Evolutionary conservation across 1,140 invertebrate genomes (phyloP), one percentile per base, ranked within the genome.

Genomic region (Druon quercuslanigerum): DNA sequence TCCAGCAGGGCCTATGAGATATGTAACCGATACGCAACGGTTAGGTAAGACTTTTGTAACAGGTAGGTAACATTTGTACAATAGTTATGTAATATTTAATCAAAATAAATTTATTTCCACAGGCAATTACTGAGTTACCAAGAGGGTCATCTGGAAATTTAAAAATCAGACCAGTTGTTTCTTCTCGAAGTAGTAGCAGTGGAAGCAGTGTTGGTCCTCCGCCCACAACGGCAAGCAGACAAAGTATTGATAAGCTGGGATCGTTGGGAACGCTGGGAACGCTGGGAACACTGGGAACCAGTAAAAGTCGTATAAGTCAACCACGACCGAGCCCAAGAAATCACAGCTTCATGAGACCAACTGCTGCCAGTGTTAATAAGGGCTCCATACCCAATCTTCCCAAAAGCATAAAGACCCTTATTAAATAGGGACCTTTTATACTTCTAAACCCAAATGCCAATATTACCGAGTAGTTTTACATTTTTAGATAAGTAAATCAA

Each of bases 131-230:
- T 14, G 79, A 80, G 60, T 60, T 75, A 20, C 71, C 72, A 12
- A 79, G 74, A 52, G 50, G 50, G 17, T 51, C 50, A 6, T 20
- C 75, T 1, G 75, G 2, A 14, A 46, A 25, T 12, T 52, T 66
- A 2, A 75, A 77, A 51, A 77, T 75, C 17, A 73, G 82, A 74
- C 71, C 78, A 12, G 92, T 93, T 20, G 92, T 94, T 2, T 92
- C 94, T 0, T 94, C 94, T 25, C 90, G 94, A 17, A 95, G 93
- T 81, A 94, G 94, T 71, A 95, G 93, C 72, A 95, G 93, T 84
- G 94, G 94, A 14, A 95, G 93, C 81, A 95, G 93, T 51, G 90
- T 93, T n/a, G 92, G 92, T n/a, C 89, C 91, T 12, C 86, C 81
- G 14, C 25, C 73, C 74, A 12, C 73, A 25, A 82, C 87, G 73